A percentile compares a stretch with the other conserved stretches of the same genome.
Evolutionary conservation across 2,797 vertebrate genomes (phyloP).

Genomic region (Apogon talboti): DNA sequence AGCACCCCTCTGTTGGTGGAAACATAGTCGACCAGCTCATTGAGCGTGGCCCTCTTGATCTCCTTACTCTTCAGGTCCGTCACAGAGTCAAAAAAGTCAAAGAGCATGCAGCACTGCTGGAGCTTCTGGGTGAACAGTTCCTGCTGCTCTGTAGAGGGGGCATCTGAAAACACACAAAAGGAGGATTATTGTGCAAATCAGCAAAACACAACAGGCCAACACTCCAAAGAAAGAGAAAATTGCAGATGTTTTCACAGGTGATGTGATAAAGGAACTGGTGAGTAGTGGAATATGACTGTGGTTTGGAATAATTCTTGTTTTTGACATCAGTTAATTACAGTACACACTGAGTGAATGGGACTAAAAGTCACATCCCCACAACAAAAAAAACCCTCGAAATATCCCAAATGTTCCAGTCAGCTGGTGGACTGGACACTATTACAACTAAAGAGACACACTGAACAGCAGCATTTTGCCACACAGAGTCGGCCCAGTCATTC

Average conservation of each 20-base stretch:
- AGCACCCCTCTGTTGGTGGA: conserved; percentile 96
- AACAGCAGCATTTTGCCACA: conserved; percentile 20
- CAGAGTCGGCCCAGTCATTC: conserved; percentile 43
- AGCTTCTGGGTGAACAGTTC: conserved; percentile 96
- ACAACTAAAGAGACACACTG: conserved; percentile 22
- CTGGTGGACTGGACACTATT: conserved; percentile 4
- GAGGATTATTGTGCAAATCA: conserved; percentile 20
- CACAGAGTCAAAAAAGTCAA: conserved; percentile 97
- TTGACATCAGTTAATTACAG: conserved; percentile 6
- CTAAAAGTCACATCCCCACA: not conserved
- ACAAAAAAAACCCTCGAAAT: not conserved
- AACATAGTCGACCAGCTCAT: conserved; percentile 97
- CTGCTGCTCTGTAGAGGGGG: conserved; percentile 92
- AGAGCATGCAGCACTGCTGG: conserved; percentile 96
- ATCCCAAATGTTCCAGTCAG: conserved; percentile 1
- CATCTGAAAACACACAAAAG: conserved; percentile 84
- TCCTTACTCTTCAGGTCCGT: conserved; percentile 98
- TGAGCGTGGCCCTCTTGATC: conserved; percentile 96
- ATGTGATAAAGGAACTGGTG: not conserved
- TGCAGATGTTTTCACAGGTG: not conserved
- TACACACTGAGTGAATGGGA: not conserved
- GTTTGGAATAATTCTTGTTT: not conserved
- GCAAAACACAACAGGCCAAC: not conserved
- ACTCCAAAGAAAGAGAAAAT: not conserved
- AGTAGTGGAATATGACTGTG: not conserved